Evolutionary conservation across 2,113 vertebrate species (phyloP).

Genomic region (Nibea coibor): DNA sequence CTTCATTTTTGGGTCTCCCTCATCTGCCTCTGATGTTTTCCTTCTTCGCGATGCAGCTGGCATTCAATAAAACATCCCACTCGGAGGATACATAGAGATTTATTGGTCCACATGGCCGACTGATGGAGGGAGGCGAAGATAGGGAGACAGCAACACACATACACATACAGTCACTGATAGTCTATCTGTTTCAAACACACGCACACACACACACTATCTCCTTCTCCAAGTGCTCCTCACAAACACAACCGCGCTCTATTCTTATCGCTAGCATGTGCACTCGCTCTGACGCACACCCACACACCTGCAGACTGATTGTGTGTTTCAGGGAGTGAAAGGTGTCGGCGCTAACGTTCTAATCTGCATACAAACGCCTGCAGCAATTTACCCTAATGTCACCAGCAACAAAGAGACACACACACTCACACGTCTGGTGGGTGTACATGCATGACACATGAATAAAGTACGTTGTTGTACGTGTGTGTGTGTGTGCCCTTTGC

Average conservation of each 20-base stretch:
- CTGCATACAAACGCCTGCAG: constrained; percentile 40
- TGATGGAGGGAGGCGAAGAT: constrained; percentile 40
- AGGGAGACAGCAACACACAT: constrained; percentile 28
- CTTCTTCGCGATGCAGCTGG: constrained; percentile 2
- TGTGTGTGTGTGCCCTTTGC: constrained; percentile 46
- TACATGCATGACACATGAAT: constrained; percentile 18
- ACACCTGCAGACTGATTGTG: background rate
- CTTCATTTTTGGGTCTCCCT: constrained; percentile 36
- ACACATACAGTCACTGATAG: background rate
- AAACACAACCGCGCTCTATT: constrained; percentile 19
- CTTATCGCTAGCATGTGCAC: constrained; percentile 21
- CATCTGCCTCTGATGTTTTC: constrained; percentile 34
- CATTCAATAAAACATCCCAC: constrained; percentile 55
- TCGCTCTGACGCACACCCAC: constrained; percentile 8
- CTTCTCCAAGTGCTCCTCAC: background rate
- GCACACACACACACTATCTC: constrained; percentile 14
- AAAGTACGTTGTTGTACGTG: constrained; percentile 4
- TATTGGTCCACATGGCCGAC: constrained; percentile 50
- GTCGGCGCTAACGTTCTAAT: constrained; percentile 15
- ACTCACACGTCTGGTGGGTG: background rate
- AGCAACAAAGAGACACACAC: background rate
- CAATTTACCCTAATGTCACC: constrained; percentile 51
- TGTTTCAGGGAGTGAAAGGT: constrained; percentile 27
- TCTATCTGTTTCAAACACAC: constrained; percentile 23
- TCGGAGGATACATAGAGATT: constrained; percentile 48